A percentile compares a stretch with the other conserved stretches of the same genome.
Evolutionary conservation across 92 coral and sea anemone species (phyloP).

Genomic region (Chrysogorgia sp.): DNA sequence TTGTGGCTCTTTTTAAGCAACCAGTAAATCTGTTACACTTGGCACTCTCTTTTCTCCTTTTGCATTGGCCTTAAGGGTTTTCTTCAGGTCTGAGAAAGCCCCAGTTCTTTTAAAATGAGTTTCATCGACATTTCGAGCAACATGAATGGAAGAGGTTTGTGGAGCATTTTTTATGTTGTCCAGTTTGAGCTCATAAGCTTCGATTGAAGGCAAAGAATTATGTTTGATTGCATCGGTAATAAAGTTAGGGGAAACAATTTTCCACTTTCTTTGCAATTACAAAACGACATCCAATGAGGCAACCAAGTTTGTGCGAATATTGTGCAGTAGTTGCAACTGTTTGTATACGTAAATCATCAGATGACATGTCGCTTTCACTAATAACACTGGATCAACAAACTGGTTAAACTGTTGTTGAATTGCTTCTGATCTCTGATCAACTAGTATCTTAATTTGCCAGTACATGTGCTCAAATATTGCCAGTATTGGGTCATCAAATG

Average conservation of each 20-base stretch:
- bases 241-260: constrained; percentile 10
- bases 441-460: constrained; percentile 32
- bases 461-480: constrained; percentile 53
- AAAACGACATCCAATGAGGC: constrained; percentile 31
- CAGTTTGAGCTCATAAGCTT: constrained; percentile 11
- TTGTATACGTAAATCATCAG: no score
- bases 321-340: not conserved
- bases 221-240: constrained; percentile 10
- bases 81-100: constrained; percentile 29
- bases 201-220: constrained; percentile 4
- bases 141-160: constrained; percentile 12
- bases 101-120: constrained; percentile 34
- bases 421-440: constrained; percentile 25
- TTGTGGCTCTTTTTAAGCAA: constrained; percentile 15
- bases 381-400: constrained; percentile 9
- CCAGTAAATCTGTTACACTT: not conserved
- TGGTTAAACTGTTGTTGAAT: constrained; percentile 10
- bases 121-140: constrained; percentile 13
- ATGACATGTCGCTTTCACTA: no score
- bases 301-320: not conserved
- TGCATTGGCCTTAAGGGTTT: constrained; percentile 33
- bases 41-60: constrained; percentile 25
- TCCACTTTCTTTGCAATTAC: constrained; percentile 29
- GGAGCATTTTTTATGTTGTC: constrained; percentile 32
- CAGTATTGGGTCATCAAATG: constrained; percentile 42